Conservation (phyloP, 2,113 vertebrate genomes). For the Hippopotamus amphibius region DNA sequence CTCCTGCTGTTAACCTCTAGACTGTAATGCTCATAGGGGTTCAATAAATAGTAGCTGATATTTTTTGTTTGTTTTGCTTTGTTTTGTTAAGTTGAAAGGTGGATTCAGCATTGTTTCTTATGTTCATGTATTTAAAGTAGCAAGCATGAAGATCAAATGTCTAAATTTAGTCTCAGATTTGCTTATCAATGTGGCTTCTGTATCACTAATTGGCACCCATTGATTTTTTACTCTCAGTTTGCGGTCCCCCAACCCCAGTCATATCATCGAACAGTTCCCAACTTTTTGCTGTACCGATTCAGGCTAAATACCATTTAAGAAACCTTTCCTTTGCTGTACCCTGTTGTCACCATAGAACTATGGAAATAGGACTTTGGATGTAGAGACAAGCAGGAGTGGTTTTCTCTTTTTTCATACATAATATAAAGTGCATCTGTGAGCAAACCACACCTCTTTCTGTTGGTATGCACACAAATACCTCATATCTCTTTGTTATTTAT, state of each 20-base stretch:
- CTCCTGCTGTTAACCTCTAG: background rate
- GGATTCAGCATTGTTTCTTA: background rate
- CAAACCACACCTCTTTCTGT: background rate
- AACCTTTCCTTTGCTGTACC: background rate
- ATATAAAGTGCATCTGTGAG: background rate
- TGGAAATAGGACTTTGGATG: background rate
- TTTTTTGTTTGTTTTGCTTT: slow-evolving; percentile 16
- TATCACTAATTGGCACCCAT: background rate
- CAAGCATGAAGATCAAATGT: background rate
- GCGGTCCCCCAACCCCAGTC: background rate
- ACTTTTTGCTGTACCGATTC: background rate
- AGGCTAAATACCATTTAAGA: background rate
- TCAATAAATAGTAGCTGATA: slow-evolving; percentile 1
- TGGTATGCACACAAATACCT: background rate
- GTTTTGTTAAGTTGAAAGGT: background rate
- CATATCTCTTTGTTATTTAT: background rate
- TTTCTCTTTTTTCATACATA: background rate
- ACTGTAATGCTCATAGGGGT: background rate
- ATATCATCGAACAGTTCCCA: background rate
- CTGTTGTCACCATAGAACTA: background rate
- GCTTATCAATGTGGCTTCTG: background rate
- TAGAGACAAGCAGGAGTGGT: background rate
- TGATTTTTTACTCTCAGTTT: slow-evolving; percentile 38
- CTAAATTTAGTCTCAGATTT: slow-evolving; percentile 1
- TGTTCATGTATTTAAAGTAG: background rate